Evolutionary conservation across 2,113 vertebrate genomes (phyloP), one percentile per base, ranked within the genome.

Genomic region (Picathartes gymnocephalus): DNA sequence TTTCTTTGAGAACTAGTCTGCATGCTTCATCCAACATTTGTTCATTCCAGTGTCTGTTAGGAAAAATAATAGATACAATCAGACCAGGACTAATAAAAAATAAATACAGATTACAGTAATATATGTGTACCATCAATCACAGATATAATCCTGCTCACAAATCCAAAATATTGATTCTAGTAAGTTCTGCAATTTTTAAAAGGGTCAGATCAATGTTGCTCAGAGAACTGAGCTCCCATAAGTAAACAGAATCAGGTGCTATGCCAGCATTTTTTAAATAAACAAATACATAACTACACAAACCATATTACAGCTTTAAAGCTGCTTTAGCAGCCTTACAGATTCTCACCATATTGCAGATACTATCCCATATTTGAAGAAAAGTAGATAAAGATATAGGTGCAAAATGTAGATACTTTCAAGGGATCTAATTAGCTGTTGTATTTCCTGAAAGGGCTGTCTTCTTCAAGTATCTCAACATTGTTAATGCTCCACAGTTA

Each of bases 11-110:
- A 60, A 99, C 74, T 37, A 97, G 25, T 51, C 97, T 96, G 79
- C 98, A 99, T 47, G 98, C 98, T 86, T 96, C 97, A 50, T 96
- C 95, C 61, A 99, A 94, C 72, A 98, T 98, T 62, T 97, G 80
- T 15, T 99, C 98, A 42, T 98, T 96, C 99, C 99, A 99, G 25
- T 19, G 72, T 86, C 98, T 98, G 84, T 71, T 13, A 74, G 56
- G 33, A 93, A 45, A 27, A 87, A 76, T 12, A 33, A 62, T 4
- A 86, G 9, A 64, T 33, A 65, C 4, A 78, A 57, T 90, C 42
- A 95, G 21, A 65, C 6, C 21, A 89, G 17, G 18, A 62, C 11
- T 53, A 37, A 47, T 54, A 74, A 51, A 35, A 74, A 68, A 14
- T 4, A 40, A 50, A 37, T 10, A 33, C 23, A 30, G 31, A 74